Percentiles rank a stretch among this genome's conserved stretches.
These are phyloP conservation scores for Stegodyphus mimosarum DNA, from an alignment of 1,140 invertebrate genomes.

Conservation along the genomic window DNA sequence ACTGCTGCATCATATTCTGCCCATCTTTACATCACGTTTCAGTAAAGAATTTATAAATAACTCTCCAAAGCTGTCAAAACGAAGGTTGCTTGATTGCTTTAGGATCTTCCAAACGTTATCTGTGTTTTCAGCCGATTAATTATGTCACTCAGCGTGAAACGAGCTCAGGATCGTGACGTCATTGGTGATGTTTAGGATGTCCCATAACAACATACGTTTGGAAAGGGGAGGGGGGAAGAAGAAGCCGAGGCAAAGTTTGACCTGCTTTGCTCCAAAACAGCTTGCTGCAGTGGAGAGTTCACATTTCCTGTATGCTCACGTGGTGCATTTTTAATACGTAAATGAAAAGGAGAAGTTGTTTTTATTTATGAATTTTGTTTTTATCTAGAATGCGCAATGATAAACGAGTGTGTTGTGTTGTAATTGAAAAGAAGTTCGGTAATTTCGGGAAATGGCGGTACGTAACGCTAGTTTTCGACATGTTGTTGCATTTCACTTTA, in stretches of 20 bases:
- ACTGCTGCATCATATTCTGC: too few species aligned
- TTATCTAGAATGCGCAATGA: background rate
- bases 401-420: too few species aligned
- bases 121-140: background rate
- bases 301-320: slow-evolving; percentile 2
- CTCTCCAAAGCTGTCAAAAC: too few species aligned
- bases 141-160: slow-evolving; percentile 4
- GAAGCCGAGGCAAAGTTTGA: slow-evolving; percentile 12
- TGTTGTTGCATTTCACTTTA: too few species aligned
- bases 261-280: slow-evolving; percentile 1
- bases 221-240: background rate
- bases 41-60: too few species aligned
- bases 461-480: too few species aligned
- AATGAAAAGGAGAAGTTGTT: slow-evolving; percentile 1
- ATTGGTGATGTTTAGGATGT: too few species aligned
- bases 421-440: too few species aligned
- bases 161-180: background rate
- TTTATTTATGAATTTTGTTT: background rate
- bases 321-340: background rate
- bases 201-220: too few species aligned
- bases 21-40: too few species aligned
- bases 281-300: background rate
- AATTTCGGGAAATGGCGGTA: too few species aligned
- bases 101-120: background rate
- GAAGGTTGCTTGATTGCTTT: background rate